These are phyloP conservation scores for Stenodera caucasica DNA, from an alignment of 2,888 invertebrate species.

Conservation along the genomic window DNA sequence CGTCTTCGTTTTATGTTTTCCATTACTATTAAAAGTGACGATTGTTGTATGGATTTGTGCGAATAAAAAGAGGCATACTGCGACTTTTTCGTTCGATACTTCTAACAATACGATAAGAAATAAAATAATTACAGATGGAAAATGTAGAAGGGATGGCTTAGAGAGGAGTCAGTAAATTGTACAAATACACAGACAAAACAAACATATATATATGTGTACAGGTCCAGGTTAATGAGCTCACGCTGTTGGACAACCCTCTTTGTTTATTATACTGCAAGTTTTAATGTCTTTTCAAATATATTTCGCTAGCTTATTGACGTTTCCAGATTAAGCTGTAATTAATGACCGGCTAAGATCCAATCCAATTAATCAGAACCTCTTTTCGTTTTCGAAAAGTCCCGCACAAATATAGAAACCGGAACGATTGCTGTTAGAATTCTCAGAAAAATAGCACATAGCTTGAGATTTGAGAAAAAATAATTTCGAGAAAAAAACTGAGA, in stretches of 20 bases:
- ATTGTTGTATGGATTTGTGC: background rate
- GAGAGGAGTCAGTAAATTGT: conserved; percentile 40
- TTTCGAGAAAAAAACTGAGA: too few species aligned
- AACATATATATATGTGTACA: conserved; percentile 8
- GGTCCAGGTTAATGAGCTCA: conserved; percentile 48
- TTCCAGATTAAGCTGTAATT: background rate
- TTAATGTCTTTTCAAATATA: conserved; percentile 23
- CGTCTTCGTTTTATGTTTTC: background rate
- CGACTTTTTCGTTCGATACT: conserved; percentile 10
- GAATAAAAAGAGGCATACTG: background rate
- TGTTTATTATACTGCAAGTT: conserved; percentile 45
- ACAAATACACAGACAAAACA: conserved; percentile 8
- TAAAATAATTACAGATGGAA: conserved; percentile 44
- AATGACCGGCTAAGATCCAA: too few species aligned
- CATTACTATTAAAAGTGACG: conserved; percentile 5
- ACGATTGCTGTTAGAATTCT: too few species aligned
- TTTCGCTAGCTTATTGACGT: background rate
- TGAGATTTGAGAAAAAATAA: too few species aligned
- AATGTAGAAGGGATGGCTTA: conserved; percentile 24
- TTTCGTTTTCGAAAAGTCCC: too few species aligned
- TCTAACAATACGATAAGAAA: conserved; percentile 37
- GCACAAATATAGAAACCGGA: too few species aligned
- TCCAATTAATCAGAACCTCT: too few species aligned
- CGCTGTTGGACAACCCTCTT: conserved; percentile 46
- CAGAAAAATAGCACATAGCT: too few species aligned